Evolutionary conservation across 1,140 invertebrate species (phyloP), one percentile per base, ranked within the genome.

Genomic region (Tribolium madens): DNA sequence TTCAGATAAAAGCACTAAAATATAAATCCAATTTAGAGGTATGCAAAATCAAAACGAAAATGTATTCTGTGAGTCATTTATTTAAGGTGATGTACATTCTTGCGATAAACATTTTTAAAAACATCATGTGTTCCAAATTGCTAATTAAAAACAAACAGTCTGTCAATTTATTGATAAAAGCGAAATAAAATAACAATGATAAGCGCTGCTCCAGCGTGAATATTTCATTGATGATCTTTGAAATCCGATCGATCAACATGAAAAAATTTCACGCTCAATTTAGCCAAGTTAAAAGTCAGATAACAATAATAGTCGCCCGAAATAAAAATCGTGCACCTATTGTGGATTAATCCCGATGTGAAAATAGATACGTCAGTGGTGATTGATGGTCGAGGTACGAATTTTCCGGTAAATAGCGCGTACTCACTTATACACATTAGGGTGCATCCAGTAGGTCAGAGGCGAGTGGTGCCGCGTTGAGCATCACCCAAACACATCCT

Each of bases 401-500:
- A 26, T 26, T 26, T 26, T 1, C n/a, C 21, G 18, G 18, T 4
- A 21, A 21, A 21, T 21, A n/a, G 21, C 64, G 64, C 64, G 46
- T 80, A 80, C 80, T 79, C 78, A 83, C 81, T 82, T 81, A 52
- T 52, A 81, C 83, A 81, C 82, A 83, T 83, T 77, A 83, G 83
- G 82, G 77, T 81, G 83, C 83, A 84, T 84, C 83, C 83, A 84
- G 83, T 83, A 83, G 79, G 78, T 84, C 83, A 84, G 77, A 77
- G 82, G 81, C 83, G 83, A 84, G 83, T 84, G 80, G 80, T 84
- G 83, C 83, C 83, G 75, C 81, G 76, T 77, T 70, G 78, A 84
- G 83, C 83, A 84, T 84, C 83, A 84, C 83, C 80, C 83, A 84
- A 81, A 71, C 81, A 79, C 82, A 84, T 83, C 83, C 81, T 83